Conservation (phyloP, 2,888 invertebrate genomes). For the Ophioninae sp. region DNA sequence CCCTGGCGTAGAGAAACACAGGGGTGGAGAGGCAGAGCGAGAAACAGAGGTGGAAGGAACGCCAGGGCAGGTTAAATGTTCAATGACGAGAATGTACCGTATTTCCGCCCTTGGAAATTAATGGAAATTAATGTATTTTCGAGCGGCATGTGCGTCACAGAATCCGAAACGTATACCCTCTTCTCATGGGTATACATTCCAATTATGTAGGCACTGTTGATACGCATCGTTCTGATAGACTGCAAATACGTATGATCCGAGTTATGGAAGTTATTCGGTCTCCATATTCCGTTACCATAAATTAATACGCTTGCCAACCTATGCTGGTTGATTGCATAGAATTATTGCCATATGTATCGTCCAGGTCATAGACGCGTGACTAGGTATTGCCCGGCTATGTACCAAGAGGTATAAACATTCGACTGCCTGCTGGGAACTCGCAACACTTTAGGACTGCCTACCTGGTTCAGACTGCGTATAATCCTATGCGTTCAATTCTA, state of each 20-base stretch:
- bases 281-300: slow-evolving; percentile 33
- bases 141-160: slow-evolving; percentile 23
- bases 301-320: slow-evolving; percentile 41
- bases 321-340: neutral
- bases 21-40: neutral
- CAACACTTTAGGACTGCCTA: neutral
- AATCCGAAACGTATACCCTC: neutral
- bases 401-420: neutral
- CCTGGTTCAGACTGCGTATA: too few species aligned
- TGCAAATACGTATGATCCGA: slow-evolving; percentile 1
- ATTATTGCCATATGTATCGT: neutral
- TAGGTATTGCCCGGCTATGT: neutral
- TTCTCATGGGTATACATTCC: neutral
- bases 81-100: slow-evolving; percentile 13
- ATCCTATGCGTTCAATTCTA: too few species aligned
- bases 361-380: neutral
- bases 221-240: slow-evolving; percentile 8
- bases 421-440: neutral
- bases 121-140: slow-evolving; percentile 52
- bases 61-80: neutral
- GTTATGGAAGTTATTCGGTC: slow-evolving; percentile 4
- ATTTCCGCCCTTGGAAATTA: slow-evolving; percentile 25
- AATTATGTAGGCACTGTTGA: neutral
- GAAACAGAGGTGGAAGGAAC: neutral
- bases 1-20: neutral